Base-by-base conservation (phyloP, 1,140 invertebrate genomes). In the Drosophila mauritiana region DNA sequence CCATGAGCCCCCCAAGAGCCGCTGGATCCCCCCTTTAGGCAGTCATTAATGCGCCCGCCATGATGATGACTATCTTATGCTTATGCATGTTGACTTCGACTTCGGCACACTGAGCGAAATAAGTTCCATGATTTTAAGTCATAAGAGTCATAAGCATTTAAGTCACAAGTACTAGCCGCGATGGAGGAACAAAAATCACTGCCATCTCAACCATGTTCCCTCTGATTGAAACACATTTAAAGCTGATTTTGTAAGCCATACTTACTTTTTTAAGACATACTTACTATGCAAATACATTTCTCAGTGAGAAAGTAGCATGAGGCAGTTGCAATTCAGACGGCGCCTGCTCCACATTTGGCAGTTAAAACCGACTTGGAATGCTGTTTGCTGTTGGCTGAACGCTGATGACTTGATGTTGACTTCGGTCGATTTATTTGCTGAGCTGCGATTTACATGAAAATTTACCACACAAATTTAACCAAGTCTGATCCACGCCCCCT, bases 51-150 rank as follows among this genome's bases (percentile, higher is more conserved):
- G 83, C 72, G 84, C 63, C 75, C 63, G 83, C 76, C 83, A 78
- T 68, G 83, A 57, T 88, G 83, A 88, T 88, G 84, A 80, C 84
- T 89, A 88, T 88, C 83, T 83, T 83, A 75, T 80, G 82, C 82
- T 78, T 78, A 78, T 85, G 69, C 82, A 78, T 78, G 74, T 88
- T 72, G 82, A 65, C 67, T 72, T 68, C 52, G 36, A 51, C 58
- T 57, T 27, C n/a, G 57, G 68, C 11, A 15, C 51, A 45, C 58
- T 56, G 17, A 46, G 25, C 20, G n/a, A 63, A 67, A 63, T 10
- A 22, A 6, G 4, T 6, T 46, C 2, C 5, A 11, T 13, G 3
- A 12, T 0, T 10, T 39, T n/a, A n/a, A n/a, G n/a, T n/a, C n/a
- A n/a, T n/a, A n/a, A n/a, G n/a, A n/a, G n/a, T n/a, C n/a, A n/a